Percentiles rank a stretch among this genome's conserved stretches.
These are phyloP conservation scores for Spilosoma lubricipeda DNA, from an alignment of 2,888 invertebrate species.

Conservation along the genomic window DNA sequence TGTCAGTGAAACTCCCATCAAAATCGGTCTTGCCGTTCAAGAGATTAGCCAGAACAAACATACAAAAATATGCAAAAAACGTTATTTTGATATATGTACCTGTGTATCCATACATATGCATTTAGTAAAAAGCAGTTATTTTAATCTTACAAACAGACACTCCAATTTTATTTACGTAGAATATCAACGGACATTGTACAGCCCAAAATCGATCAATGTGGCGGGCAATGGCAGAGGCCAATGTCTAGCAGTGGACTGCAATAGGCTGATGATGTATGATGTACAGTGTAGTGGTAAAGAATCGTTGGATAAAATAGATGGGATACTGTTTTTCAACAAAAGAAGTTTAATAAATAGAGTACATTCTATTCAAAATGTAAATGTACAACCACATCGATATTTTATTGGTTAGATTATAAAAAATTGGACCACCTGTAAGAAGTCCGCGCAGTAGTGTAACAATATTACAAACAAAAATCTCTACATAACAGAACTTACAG, in stretches of 20 bases:
- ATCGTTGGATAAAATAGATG: constrained; percentile 59
- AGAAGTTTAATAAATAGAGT: constrained; percentile 84
- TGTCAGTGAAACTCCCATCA: too few relatives aligned
- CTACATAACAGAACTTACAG: constrained; percentile 86
- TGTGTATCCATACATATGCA: too few relatives aligned
- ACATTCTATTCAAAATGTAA: constrained; percentile 86
- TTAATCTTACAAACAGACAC: too few relatives aligned
- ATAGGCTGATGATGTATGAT: background rate
- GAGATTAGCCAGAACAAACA: too few relatives aligned
- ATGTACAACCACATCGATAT: constrained; percentile 87
- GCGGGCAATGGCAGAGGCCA: too few relatives aligned
- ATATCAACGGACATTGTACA: background rate
- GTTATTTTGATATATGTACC: too few relatives aligned
- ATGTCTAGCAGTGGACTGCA: too few relatives aligned
- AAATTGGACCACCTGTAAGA: constrained; percentile 84
- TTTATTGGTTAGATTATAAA: constrained; percentile 86
- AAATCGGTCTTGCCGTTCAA: too few relatives aligned
- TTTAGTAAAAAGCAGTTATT: too few relatives aligned
- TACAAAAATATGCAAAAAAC: too few relatives aligned
- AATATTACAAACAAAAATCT: constrained; percentile 87
- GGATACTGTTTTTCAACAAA: constrained; percentile 76
- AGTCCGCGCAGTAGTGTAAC: constrained; percentile 84
- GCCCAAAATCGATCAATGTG: too few relatives aligned
- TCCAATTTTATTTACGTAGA: too few relatives aligned
- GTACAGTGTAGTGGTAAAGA: background rate